phyloP scores from a whole-genome alignment of 1,140 invertebrate genomes.

The Cepaea nemoralis region DNA sequence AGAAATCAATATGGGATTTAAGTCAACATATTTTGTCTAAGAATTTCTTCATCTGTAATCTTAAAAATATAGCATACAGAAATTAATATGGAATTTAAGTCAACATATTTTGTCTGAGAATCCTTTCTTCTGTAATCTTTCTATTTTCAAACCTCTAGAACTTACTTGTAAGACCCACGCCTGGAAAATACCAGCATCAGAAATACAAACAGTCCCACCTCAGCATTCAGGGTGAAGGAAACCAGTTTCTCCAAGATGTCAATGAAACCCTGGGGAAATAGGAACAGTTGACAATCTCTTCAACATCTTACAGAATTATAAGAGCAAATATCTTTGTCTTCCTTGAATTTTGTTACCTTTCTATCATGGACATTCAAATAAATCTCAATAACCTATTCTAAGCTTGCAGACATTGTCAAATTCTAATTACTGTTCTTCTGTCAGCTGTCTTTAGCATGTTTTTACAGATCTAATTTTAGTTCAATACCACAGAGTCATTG shows the following conservation, averaged over 20 bases:
- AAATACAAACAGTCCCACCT: conserved; percentile 60
- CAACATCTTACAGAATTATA: not conserved
- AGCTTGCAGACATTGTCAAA: not conserved
- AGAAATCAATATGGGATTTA: not conserved
- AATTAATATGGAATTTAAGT: not conserved
- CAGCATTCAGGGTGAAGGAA: conserved; percentile 60
- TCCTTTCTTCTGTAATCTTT: not conserved
- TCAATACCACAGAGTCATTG: too few relatives aligned
- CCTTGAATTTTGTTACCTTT: not conserved
- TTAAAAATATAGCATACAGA: not conserved
- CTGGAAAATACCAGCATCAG: conserved; percentile 56
- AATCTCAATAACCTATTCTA: too few relatives aligned
- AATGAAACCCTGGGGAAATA: conserved; percentile 59
- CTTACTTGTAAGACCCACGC: conserved; percentile 48
- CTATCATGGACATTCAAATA: too few relatives aligned
- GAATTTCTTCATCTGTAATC: not conserved
- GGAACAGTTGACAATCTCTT: not conserved
- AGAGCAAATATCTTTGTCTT: not conserved
- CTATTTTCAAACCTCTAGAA: not conserved
- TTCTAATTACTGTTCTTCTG: too few relatives aligned
- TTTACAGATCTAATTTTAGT: too few relatives aligned
- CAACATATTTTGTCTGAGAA: too few relatives aligned
- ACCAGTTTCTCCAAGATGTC: conserved; percentile 63
- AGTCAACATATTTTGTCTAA: too few relatives aligned
- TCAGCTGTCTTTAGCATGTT: too few relatives aligned